phyloP scores from a whole-genome alignment of 2,797 vertebrate genomes.

The Triplophysa yarkandensis region DNA sequence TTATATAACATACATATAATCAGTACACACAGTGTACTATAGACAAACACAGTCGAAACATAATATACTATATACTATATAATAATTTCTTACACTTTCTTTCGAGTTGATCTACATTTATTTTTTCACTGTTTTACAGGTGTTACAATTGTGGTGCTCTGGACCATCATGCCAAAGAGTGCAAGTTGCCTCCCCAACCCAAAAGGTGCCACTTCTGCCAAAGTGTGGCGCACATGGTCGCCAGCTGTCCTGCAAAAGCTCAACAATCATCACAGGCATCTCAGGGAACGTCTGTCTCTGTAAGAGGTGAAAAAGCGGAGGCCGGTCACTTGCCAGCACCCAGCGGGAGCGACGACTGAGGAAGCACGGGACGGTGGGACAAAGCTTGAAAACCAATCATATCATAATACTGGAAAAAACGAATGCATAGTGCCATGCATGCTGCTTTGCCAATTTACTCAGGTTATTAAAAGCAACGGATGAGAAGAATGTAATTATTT shows the following conservation, averaged over 20 bases:
- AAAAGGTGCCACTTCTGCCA: slow-evolving; percentile 99
- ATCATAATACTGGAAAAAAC: slow-evolving; percentile 63
- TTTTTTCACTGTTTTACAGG: slow-evolving; percentile 64
- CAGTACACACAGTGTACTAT: too few relatives aligned
- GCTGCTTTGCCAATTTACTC: slow-evolving; percentile 79
- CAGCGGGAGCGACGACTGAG: slow-evolving; percentile 61
- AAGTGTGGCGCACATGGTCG: slow-evolving; percentile 95
- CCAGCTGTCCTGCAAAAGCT: slow-evolving; percentile 89
- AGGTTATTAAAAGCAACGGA: slow-evolving; percentile 67
- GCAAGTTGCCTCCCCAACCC: slow-evolving; percentile 94
- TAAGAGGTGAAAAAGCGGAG: slow-evolving; percentile 82
- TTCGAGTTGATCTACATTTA: too few relatives aligned
- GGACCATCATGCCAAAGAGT: slow-evolving; percentile 98
- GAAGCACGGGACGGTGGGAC: background rate
- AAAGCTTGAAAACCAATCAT: slow-evolving; percentile 75
- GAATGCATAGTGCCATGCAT: slow-evolving; percentile 55
- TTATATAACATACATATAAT: too few relatives aligned
- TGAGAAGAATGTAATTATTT: slow-evolving; percentile 67
- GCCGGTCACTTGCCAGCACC: slow-evolving; percentile 72
- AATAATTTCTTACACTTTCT: too few relatives aligned
- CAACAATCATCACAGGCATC: slow-evolving; percentile 86
- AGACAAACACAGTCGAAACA: too few relatives aligned
- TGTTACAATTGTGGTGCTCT: slow-evolving; percentile 97
- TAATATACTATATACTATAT: too few relatives aligned
- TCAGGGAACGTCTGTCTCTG: slow-evolving; percentile 84